Base-by-base conservation (phyloP, 2,113 vertebrate genomes). In the Macroglossus sobrinus region DNA sequence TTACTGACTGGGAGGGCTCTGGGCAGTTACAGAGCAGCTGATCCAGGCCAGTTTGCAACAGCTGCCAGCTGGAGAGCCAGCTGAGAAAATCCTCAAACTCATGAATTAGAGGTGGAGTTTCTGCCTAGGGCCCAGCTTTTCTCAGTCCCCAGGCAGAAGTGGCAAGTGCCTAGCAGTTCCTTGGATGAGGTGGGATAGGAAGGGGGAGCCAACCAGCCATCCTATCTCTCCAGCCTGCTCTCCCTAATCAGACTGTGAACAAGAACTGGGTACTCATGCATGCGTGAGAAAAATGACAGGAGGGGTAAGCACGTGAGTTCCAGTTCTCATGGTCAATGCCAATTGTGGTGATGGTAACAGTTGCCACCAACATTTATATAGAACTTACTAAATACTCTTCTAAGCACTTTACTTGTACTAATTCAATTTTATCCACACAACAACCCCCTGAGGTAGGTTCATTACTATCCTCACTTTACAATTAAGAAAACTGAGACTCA, bases 401-500 rank as follows among this genome's bases (percentile, higher is more conserved):
- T 40, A 40, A 81, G 78, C 9, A 43, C 55, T 69, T 53, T 10
- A 13, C 10, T 0, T 45, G 72, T 69, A 11, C 26, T 45, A 30
- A 74, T 57, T 66, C 21, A 13, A 47, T 33, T 81, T 47, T 55
- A 63, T 40, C 55, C 33, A 15, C 19, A 40, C n/a, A 59, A 61
- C 30, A 74, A 45, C 82, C 33, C 68, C 45, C 35, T 64, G 26
- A 57, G 45, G 16, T 18, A n/a, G 33, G 50, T 24, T 43, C 55
- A 24, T 30, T 28, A 33, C 19, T 57, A 40, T 30, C 33, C 28
- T 61, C 55, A 40, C 50, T 47, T 91, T 45, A 87, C 28, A 72
- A 61, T 43, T 12, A 47, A 68, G 82, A 40, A 95, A 79, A 87
- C 33, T 13, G 75, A 94, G 71, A 38, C 35, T 57, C n/a, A 59